Conservation (phyloP, 1,140 invertebrate species). For the Drosophila jambulina region DNA sequence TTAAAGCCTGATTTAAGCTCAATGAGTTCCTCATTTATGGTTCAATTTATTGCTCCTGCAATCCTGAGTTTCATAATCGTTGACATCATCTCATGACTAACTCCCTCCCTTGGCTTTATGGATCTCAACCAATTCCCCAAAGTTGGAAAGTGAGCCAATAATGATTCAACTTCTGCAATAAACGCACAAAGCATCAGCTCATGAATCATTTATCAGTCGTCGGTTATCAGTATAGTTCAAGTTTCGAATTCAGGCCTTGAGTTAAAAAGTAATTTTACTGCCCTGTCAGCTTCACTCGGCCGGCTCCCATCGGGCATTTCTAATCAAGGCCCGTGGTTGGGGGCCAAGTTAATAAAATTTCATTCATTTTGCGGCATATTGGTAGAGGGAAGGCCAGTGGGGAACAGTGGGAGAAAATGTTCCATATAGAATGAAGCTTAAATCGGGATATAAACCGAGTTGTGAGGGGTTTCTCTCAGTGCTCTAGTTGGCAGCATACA, state of each 20-base stretch:
- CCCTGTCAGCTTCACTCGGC: constrained; percentile 20
- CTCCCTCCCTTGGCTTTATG: constrained; percentile 31
- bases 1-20: background rate
- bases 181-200: constrained; percentile 39
- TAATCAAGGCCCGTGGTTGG: constrained; percentile 34
- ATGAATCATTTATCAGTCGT: constrained; percentile 51
- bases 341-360: constrained; percentile 46
- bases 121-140: constrained; percentile 31
- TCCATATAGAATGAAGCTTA: background rate
- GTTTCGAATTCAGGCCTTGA: constrained; percentile 39
- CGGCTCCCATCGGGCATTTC: constrained; percentile 29
- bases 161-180: constrained; percentile 47
- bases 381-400: background rate
- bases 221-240: constrained; percentile 44
- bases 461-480: constrained; percentile 18
- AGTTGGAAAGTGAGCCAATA: constrained; percentile 21
- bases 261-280: constrained; percentile 53
- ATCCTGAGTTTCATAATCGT: constrained; percentile 16
- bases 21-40: background rate
- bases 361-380: constrained; percentile 50
- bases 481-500: constrained; percentile 43
- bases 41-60: background rate
- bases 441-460: no score
- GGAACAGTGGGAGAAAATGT: constrained; percentile 15
- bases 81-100: constrained; percentile 46